These are phyloP conservation scores for Gryllus bimaculatus DNA, from an alignment of 1,140 invertebrate genomes.

Conservation along the genomic window DNA sequence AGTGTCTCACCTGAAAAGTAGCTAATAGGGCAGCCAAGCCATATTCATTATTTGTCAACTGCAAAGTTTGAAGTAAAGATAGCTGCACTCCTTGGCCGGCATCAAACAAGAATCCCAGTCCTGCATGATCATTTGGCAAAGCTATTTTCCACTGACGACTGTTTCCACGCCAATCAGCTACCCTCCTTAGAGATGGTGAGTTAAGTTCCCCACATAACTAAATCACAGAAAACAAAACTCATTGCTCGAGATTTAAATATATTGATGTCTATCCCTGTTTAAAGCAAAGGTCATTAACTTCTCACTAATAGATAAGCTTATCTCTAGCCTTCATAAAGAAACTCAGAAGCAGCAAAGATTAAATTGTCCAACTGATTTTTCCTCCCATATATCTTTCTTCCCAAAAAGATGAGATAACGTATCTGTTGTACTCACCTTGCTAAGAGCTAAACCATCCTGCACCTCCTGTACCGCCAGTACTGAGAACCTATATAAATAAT, in stretches of 20 bases:
- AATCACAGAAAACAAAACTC: conserved; percentile 25
- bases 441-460: conserved; percentile 49
- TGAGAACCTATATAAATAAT: conserved; percentile 41
- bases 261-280: too few relatives aligned
- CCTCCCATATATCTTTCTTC: too few relatives aligned
- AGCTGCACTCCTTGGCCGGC: not conserved
- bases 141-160: conserved; percentile 45
- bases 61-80: not conserved
- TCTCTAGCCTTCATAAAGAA: conserved; percentile 6
- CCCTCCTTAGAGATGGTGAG: conserved; percentile 48
- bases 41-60: not conserved
- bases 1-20: not conserved
- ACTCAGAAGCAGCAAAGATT: not conserved
- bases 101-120: conserved; percentile 11
- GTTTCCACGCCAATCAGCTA: conserved; percentile 54
- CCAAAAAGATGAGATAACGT: not conserved
- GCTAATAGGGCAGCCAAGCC: not conserved
- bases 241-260: not conserved
- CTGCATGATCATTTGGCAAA: not conserved
- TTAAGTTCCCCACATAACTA: conserved; percentile 62
- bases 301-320: not conserved
- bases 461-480: conserved; percentile 65
- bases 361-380: not conserved
- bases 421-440: conserved; percentile 39
- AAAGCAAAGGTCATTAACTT: too few relatives aligned